phyloP scores from a whole-genome alignment of 2,113 vertebrate species.

The Butorides virescens region DNA sequence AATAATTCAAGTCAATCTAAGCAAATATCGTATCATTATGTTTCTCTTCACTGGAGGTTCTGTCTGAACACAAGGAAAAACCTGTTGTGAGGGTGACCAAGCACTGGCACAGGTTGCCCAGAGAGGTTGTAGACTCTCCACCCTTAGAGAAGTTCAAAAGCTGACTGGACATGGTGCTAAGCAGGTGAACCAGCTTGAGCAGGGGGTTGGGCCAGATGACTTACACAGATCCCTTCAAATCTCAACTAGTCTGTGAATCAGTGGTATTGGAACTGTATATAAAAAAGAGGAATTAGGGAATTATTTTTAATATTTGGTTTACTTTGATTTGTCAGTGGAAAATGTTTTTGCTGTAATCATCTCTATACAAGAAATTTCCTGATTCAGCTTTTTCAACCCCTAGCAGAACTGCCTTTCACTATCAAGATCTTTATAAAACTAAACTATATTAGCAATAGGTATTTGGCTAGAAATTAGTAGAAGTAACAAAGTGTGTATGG shows the following conservation, averaged over 20 bases:
- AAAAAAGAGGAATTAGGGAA: background rate
- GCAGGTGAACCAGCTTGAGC: background rate
- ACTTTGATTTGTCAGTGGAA: background rate
- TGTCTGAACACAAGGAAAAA: background rate
- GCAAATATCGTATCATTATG: background rate
- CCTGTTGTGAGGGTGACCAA: fast-evolving
- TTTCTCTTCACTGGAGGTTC: background rate
- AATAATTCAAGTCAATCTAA: background rate
- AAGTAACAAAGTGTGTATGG: background rate
- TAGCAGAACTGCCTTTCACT: background rate
- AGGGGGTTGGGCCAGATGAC: background rate
- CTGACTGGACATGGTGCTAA: background rate
- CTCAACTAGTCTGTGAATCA: background rate
- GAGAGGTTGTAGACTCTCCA: background rate
- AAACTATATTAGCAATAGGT: background rate
- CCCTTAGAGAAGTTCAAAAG: background rate
- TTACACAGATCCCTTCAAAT: background rate
- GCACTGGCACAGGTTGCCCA: background rate
- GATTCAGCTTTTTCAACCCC: background rate
- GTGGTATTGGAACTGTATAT: background rate
- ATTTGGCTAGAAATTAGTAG: background rate
- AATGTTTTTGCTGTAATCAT: background rate
- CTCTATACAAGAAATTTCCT: background rate
- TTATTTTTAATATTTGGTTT: background rate
- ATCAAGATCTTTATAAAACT: background rate